Evolutionary conservation across 2,888 invertebrate species (phyloP).

Genomic region (Drosophila incognita): DNA sequence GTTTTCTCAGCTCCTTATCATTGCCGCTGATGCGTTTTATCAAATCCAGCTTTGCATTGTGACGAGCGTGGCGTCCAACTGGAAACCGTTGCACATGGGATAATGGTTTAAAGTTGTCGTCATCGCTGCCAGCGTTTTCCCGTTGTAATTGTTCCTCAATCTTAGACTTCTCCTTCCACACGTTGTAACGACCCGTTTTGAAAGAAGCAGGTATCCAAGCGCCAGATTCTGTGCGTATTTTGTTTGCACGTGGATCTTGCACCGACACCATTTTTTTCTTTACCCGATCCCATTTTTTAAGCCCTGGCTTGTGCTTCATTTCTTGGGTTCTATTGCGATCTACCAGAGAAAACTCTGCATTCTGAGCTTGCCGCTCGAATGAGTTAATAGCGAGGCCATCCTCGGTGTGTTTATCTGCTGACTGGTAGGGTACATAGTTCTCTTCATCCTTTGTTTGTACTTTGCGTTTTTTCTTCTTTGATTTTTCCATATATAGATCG

Average conservation of each 20-base stretch:
- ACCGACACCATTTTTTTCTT: slow-evolving; percentile 96
- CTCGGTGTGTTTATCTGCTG: slow-evolving; percentile 94
- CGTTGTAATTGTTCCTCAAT: slow-evolving; percentile 84
- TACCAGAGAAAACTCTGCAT: slow-evolving; percentile 92
- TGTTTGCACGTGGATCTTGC: slow-evolving; percentile 87
- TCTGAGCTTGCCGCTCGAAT: slow-evolving; percentile 92
- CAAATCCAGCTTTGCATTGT: slow-evolving; percentile 90
- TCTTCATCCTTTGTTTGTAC: slow-evolving; percentile 88
- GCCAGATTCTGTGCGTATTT: slow-evolving; percentile 98
- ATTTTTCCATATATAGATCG: slow-evolving; percentile 86
- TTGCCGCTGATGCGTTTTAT: slow-evolving; percentile 85
- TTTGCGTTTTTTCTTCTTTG: slow-evolving; percentile 85
- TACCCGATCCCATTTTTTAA: slow-evolving; percentile 96
- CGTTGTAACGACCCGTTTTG: slow-evolving; percentile 94
- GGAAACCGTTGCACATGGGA: slow-evolving; percentile 82
- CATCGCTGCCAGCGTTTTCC: slow-evolving; percentile 81
- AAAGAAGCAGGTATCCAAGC: slow-evolving; percentile 97
- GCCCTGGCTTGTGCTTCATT: slow-evolving; percentile 87
- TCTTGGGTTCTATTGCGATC: slow-evolving; percentile 91
- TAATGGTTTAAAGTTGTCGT: slow-evolving; percentile 73
- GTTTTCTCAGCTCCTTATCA: slow-evolving; percentile 89
- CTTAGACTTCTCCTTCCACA: slow-evolving; percentile 92
- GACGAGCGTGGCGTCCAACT: slow-evolving; percentile 91
- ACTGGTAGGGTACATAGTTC: slow-evolving; percentile 94
- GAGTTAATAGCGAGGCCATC: slow-evolving; percentile 89